Base-by-base conservation (phyloP, 2,888 invertebrate species). In the Drepana falcataria region DNA sequence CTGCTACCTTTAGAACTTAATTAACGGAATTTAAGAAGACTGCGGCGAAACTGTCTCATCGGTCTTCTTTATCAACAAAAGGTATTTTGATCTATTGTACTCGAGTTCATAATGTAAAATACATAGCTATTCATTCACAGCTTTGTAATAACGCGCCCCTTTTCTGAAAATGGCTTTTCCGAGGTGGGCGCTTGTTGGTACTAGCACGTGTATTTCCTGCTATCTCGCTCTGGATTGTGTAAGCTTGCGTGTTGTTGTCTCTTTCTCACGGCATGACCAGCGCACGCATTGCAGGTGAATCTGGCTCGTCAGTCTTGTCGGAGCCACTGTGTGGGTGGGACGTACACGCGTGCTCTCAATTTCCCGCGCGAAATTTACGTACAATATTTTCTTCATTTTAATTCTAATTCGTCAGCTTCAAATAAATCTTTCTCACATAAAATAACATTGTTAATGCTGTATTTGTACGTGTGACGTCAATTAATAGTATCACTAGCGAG, bases 271-370 rank as follows among this genome's bases (percentile, higher is more conserved):
- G 63, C 72, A 72, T 81, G 83, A 85, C 74, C 83, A 85, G 87
- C 90, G 86, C 87, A 87, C 90, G 90, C 89, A 90, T 82, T 90
- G 90, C 90, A 90, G 90, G 90, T 90, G 87, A 85, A 80, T 75
- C 72, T 66, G 68, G 44, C 44, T 63, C 61, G 55, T 77, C 78
- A 90, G 90, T 90, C 83, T 83, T 76, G 78, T 74, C 73, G 71
- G 56, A 66, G 68, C 67, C 68, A 74, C 63, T 70, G 78, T 75
- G 84, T 79, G 79, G 80, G 83, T 70, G 77, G 77, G 68, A 77
- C 83, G 85, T 68, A 66, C 68, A 57, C 60, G 61, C 61, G 59
- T 65, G 62, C 59, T 62, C 55, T 52, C 52, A 49, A 58, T 83
- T 89, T 87, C 85, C 88, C 90, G 90, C 90, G 87, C 90, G 87